Conservation (phyloP, 2,797 vertebrate species). For the Avahi laniger region DNA sequence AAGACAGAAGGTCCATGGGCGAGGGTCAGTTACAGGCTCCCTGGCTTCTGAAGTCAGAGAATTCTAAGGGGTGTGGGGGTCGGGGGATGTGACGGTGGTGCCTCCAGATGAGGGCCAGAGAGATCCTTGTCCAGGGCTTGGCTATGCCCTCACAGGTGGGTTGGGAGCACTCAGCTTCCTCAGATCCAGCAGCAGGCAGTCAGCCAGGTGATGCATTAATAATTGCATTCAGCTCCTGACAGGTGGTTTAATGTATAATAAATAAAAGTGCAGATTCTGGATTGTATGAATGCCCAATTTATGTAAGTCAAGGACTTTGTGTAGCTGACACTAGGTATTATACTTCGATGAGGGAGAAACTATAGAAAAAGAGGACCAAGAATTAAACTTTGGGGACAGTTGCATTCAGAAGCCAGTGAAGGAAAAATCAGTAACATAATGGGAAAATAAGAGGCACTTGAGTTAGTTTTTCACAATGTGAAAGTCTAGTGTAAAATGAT, state of each 20-base stretch:
- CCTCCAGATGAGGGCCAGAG: neutral
- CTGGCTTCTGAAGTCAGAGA: neutral
- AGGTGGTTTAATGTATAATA: neutral
- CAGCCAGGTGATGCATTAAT: neutral
- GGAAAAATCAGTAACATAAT: neutral
- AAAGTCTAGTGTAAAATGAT: neutral
- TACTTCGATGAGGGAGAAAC: neutral
- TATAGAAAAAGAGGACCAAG: neutral
- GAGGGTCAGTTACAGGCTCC: neutral
- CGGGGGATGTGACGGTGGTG: fast-evolving
- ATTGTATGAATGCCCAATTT: neutral
- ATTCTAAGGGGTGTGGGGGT: neutral
- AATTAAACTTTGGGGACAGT: neutral
- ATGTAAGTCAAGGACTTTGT: neutral
- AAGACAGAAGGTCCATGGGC: neutral
- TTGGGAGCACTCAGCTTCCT: neutral
- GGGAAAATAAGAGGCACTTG: neutral
- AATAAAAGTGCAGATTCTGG: neutral
- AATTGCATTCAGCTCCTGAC: neutral
- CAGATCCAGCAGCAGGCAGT: neutral
- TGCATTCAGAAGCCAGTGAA: neutral
- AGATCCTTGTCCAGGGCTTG: neutral
- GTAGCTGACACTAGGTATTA: neutral
- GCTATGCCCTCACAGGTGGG: neutral
- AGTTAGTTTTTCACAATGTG: neutral